Base-by-base conservation (phyloP, 2,888 invertebrate genomes). In the Parnassius glacialis region DNA sequence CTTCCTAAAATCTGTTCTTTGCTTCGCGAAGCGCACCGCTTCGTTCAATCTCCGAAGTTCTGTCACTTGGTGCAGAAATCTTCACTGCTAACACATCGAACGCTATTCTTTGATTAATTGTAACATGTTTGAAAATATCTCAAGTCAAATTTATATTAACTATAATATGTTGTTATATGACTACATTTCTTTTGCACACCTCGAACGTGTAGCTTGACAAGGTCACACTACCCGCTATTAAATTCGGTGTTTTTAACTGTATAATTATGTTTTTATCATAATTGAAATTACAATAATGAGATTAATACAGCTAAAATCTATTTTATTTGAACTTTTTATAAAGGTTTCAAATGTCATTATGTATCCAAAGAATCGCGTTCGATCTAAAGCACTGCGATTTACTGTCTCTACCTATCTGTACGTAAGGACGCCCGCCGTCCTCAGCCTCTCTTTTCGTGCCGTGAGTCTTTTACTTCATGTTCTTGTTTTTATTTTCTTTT, bases 401-500 rank as follows among this genome's bases (percentile, higher is more conserved):
- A 70, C 70, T 67, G 68, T 65, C n/a, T 68, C 67, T 68, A 43
- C 51, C 55, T 68, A 68, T 68, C 65, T 61, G 44, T 43, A 54
- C 59, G 56, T 51, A 54, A 45, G 54, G 60, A 48, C 67, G 66
- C 62, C 67, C 69, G 68, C 58, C 67, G 67, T 66, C 66, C 68
- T 67, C 68, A 68, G 67, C 69, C 70, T 69, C 71, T 70, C 69
- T 76, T 74, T 76, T 76, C 75, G 81, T 81, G 80, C 83, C 82
- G 73, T 81, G 81, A 81, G 72, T 83, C 81, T 80, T 80, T 84
- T 87, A 84, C 86, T 90, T 91, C 88, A 91, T 89, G 80, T 86
- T 89, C 89, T 91, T 85, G 85, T 90, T 91, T 90, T 91, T 87
- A 88, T 90, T 92, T 92, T 92, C 89, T 92, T 94, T 94, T 95